A percentile compares a stretch with the other conserved stretches of the same genome.
Evolutionary conservation across 2,888 invertebrate species (phyloP).

Genomic region (Sarcophaga rosellei): DNA sequence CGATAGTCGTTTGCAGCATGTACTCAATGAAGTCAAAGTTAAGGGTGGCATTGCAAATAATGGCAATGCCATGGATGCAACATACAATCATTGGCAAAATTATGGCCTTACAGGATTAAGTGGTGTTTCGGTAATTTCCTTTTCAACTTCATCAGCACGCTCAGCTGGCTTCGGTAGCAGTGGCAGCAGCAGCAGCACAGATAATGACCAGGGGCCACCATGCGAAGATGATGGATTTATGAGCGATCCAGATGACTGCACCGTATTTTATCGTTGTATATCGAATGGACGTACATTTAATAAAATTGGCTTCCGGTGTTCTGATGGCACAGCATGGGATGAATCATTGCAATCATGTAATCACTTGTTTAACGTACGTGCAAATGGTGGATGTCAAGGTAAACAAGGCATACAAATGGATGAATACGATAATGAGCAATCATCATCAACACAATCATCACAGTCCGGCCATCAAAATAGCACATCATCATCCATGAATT

Average conservation of each 20-base stretch:
- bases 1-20: slow-evolving; percentile 66
- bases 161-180: slow-evolving; percentile 70
- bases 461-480: slow-evolving; percentile 73
- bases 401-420: slow-evolving; percentile 69
- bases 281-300: slow-evolving; percentile 84
- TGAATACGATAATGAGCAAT: slow-evolving; percentile 70
- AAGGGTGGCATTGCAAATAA: slow-evolving; percentile 68
- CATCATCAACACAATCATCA: slow-evolving; percentile 74
- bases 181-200: slow-evolving; percentile 58
- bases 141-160: slow-evolving; percentile 78
- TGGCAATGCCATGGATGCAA: slow-evolving; percentile 67
- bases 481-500: slow-evolving; percentile 72
- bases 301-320: slow-evolving; percentile 88
- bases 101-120: slow-evolving; percentile 78
- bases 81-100: slow-evolving; percentile 75
- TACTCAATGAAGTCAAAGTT: slow-evolving; percentile 47
- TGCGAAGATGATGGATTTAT: slow-evolving; percentile 88
- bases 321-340: slow-evolving; percentile 90
- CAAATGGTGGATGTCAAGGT: slow-evolving; percentile 82
- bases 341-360: slow-evolving; percentile 86
- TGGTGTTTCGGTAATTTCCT: slow-evolving; percentile 80
- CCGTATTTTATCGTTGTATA: slow-evolving; percentile 90
- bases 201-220: slow-evolving; percentile 71
- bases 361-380: slow-evolving; percentile 85
- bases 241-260: slow-evolving; percentile 86